Evolutionary conservation across 2,888 invertebrate species (phyloP).

Genomic region (Hirtodrosophila histrioides): DNA sequence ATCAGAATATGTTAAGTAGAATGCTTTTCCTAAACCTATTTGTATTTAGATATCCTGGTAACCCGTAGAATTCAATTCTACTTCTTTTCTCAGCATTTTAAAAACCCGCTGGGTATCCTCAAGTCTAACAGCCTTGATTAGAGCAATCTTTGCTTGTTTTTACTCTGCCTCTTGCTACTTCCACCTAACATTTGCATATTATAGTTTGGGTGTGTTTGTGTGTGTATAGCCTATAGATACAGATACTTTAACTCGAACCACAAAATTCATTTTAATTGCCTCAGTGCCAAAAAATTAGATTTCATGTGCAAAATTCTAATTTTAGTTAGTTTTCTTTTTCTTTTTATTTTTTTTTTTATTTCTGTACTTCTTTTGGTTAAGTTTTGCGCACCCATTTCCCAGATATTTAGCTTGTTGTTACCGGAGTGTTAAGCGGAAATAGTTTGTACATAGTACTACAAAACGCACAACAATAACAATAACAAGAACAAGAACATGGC

Average conservation of each 20-base stretch:
- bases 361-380: background rate
- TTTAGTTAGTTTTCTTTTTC: conserved; percentile 31
- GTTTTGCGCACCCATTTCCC: conserved; percentile 61
- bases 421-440: conserved; percentile 64
- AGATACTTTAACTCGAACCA: conserved; percentile 39
- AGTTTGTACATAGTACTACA: conserved; percentile 54
- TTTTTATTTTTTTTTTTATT: conserved; percentile 24
- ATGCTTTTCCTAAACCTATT: no score
- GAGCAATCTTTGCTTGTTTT: conserved; percentile 4
- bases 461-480: conserved; percentile 40
- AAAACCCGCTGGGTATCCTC: background rate
- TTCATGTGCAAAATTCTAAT: conserved; percentile 54
- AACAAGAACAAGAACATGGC: conserved; percentile 60
- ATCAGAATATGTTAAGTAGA: no score
- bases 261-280: conserved; percentile 66
- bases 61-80: no score
- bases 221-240: conserved; percentile 11
- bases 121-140: no score
- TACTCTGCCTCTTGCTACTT: conserved; percentile 3
- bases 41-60: no score
- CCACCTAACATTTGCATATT: conserved; percentile 14
- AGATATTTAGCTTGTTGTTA: conserved; percentile 52
- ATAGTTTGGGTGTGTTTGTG: conserved; percentile 10
- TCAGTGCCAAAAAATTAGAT: conserved; percentile 44
- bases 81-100: no score